phyloP scores from a whole-genome alignment of 1,140 invertebrate species.

The Scaptomyza pallida region DNA sequence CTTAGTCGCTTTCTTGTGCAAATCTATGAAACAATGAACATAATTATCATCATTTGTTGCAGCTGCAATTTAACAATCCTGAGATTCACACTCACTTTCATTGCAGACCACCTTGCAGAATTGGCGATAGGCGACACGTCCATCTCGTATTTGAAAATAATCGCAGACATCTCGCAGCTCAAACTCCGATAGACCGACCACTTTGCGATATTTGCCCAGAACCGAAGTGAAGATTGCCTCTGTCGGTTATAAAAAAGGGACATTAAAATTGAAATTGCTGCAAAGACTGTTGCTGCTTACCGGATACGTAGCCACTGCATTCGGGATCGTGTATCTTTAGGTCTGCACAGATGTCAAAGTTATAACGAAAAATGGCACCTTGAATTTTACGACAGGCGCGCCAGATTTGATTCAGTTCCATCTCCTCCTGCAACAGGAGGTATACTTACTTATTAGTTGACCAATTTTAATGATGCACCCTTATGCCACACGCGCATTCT shows the following conservation, averaged over 20 bases:
- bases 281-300: conserved; percentile 79
- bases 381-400: conserved; percentile 90
- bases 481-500: conserved; percentile 5
- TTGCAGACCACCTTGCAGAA: conserved; percentile 89
- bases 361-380: conserved; percentile 87
- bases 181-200: conserved; percentile 87
- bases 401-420: conserved; percentile 86
- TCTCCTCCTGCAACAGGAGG: conserved; percentile 52
- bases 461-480: conserved; percentile 30
- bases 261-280: conserved; percentile 40
- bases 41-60: not conserved
- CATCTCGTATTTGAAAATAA: conserved; percentile 90
- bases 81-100: conserved; percentile 78
- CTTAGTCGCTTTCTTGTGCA: conserved; percentile 84
- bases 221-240: conserved; percentile 89
- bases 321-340: conserved; percentile 87
- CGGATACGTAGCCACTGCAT: conserved; percentile 87
- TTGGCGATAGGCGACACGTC: conserved; percentile 89
- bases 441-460: conserved; percentile 55
- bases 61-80: not conserved
- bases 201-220: conserved; percentile 86
- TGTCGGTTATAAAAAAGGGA: conserved; percentile 77
- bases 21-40: conserved; percentile 17
- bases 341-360: conserved; percentile 88
- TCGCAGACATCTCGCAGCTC: conserved; percentile 89